Conservation (phyloP, 2,888 invertebrate species). For the Drosophila greeni region DNA sequence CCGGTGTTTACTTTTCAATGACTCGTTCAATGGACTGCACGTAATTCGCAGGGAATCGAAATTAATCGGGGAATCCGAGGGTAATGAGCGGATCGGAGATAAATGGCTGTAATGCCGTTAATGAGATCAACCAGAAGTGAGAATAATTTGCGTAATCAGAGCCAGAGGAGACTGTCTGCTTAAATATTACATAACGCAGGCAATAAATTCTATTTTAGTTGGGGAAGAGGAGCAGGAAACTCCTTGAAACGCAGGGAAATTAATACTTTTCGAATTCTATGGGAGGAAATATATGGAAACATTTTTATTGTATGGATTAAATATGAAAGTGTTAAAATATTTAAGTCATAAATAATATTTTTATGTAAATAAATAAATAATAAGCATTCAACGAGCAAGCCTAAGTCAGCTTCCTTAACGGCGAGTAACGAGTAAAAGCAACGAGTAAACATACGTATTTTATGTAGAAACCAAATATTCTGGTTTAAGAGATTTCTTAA, state of each 20-base stretch:
- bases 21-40: conserved; percentile 53
- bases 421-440: too few species aligned
- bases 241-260: background rate
- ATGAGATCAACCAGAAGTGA: conserved; percentile 7
- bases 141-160: conserved; percentile 5
- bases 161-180: background rate
- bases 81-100: conserved; percentile 13
- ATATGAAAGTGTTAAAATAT: background rate
- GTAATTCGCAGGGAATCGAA: conserved; percentile 37
- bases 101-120: conserved; percentile 7
- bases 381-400: too few species aligned
- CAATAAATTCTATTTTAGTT: background rate
- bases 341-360: background rate
- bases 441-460: too few species aligned
- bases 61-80: conserved; percentile 12
- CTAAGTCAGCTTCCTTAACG: too few species aligned
- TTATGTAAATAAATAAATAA: too few species aligned
- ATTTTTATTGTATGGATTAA: too few species aligned
- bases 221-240: background rate
- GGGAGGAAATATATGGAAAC: background rate
- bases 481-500: background rate
- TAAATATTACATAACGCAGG: background rate
- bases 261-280: too few species aligned
- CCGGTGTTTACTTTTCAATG: conserved; percentile 49
- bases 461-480: too few species aligned